Conservation (phyloP, 1,140 invertebrate species). For the Manduca sexta region DNA sequence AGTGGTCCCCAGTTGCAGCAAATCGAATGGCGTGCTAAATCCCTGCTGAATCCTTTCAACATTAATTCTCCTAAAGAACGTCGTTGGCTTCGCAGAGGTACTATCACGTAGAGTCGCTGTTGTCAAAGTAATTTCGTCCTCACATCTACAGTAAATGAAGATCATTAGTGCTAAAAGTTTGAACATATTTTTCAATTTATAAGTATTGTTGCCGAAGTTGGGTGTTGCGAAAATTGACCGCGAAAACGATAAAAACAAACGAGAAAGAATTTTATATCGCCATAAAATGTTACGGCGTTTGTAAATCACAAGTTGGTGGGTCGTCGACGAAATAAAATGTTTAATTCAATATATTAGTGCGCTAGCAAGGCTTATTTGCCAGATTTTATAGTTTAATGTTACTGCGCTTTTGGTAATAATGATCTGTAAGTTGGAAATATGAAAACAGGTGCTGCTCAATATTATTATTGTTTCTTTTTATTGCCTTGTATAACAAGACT, state of each 20-base stretch:
- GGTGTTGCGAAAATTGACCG: background rate
- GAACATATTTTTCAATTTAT: too few species aligned
- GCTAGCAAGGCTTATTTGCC: too few species aligned
- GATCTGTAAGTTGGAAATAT: too few species aligned
- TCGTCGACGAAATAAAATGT: background rate
- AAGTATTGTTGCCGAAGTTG: too few species aligned
- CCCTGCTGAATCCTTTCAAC: background rate
- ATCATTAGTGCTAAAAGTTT: background rate
- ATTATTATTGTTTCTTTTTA: too few species aligned
- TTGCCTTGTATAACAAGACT: too few species aligned
- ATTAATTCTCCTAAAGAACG: conserved; percentile 14
- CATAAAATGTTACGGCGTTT: conserved; percentile 10
- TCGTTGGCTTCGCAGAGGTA: conserved; percentile 17
- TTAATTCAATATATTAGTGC: too few species aligned
- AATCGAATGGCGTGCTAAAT: conserved; percentile 6
- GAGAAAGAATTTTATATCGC: conserved; percentile 6
- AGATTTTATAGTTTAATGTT: too few species aligned
- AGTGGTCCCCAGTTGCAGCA: background rate
- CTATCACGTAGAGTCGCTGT: conserved; percentile 9
- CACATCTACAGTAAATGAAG: background rate
- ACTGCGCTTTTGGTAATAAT: too few species aligned
- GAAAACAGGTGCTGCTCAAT: too few species aligned
- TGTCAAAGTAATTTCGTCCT: conserved; percentile 17
- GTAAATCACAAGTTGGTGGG: background rate
- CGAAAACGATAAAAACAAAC: conserved; percentile 4